A percentile compares a stretch with the other conserved stretches of the same genome.
Conservation (phyloP, 2,888 invertebrate species). For the Eupithecia subfuscata region DNA sequence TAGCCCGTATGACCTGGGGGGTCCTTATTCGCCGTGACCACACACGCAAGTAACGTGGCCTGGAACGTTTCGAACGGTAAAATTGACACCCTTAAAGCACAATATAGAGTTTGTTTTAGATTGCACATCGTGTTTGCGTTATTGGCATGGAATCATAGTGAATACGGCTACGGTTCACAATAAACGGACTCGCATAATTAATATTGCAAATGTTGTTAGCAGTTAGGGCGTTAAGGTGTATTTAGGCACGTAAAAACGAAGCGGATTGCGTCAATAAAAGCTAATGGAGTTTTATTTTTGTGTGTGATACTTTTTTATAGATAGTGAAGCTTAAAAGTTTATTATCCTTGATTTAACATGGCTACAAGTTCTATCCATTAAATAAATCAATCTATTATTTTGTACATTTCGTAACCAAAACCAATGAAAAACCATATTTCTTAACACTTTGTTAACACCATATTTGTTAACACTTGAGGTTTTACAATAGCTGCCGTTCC, state of each 20-base stretch:
- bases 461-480: background rate
- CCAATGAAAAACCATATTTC: background rate
- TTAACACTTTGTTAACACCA: too few species aligned
- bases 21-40: conserved; percentile 11
- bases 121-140: conserved; percentile 46
- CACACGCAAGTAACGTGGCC: background rate
- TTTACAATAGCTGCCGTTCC: background rate
- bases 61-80: background rate
- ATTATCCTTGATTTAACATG: background rate
- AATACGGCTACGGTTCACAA: conserved; percentile 46
- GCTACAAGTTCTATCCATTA: background rate
- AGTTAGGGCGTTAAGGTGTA: conserved; percentile 60
- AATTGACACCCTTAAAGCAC: background rate
- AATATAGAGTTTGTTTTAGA: background rate
- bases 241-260: conserved; percentile 46
- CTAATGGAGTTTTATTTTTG: conserved; percentile 33
- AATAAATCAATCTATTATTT: background rate
- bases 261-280: conserved; percentile 38
- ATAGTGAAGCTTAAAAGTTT: background rate
- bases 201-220: conserved; percentile 82
- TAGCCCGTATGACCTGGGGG: conserved; percentile 57
- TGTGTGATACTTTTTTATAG: conserved; percentile 8
- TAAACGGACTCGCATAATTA: conserved; percentile 73
- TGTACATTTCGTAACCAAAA: background rate
- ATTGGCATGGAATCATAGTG: conserved; percentile 49